Conservation (phyloP, 2,113 vertebrate genomes). For the Oryzias celebensis region DNA sequence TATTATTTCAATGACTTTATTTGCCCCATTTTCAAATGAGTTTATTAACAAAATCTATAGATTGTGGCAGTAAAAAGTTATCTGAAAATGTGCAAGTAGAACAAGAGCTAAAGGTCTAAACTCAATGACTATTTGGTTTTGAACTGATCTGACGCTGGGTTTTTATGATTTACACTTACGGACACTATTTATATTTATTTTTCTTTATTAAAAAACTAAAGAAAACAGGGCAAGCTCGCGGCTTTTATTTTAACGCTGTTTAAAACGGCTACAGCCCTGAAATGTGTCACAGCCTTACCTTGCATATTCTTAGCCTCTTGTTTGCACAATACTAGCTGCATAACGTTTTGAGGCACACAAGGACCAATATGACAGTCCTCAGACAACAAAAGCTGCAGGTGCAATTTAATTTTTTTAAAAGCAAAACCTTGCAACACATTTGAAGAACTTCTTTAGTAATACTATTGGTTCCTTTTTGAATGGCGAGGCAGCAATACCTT, state of each 20-base stretch:
- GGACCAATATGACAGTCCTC: background rate
- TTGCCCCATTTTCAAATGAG: too few relatives aligned
- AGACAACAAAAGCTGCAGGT: slow-evolving; percentile 2
- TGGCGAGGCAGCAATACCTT: slow-evolving; percentile 45
- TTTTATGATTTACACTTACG: too few relatives aligned
- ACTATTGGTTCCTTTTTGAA: slow-evolving; percentile 25
- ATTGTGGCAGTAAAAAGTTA: too few relatives aligned
- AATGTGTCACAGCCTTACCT: slow-evolving; percentile 1
- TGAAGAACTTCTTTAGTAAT: slow-evolving; percentile 9
- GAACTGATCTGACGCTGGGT: too few relatives aligned
- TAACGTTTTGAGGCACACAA: background rate
- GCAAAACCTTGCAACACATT: slow-evolving; percentile 6
- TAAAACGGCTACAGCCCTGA: background rate
- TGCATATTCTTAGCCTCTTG: background rate
- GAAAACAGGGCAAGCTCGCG: too few relatives aligned
- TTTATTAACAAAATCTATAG: too few relatives aligned
- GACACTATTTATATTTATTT: too few relatives aligned
- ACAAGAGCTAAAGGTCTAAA: too few relatives aligned
- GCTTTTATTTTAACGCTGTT: slow-evolving; percentile 1
- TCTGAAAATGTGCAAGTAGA: too few relatives aligned
- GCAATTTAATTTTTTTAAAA: slow-evolving; percentile 2
- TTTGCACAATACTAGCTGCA: slow-evolving; percentile 11
- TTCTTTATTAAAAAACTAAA: too few relatives aligned
- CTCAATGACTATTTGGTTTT: too few relatives aligned
- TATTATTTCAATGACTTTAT: too few relatives aligned